A percentile compares a stretch with the other conserved stretches of the same genome.
These are phyloP conservation scores for Megamerina dolium DNA, from an alignment of 2,888 invertebrate genomes.

Conservation along the genomic window DNA sequence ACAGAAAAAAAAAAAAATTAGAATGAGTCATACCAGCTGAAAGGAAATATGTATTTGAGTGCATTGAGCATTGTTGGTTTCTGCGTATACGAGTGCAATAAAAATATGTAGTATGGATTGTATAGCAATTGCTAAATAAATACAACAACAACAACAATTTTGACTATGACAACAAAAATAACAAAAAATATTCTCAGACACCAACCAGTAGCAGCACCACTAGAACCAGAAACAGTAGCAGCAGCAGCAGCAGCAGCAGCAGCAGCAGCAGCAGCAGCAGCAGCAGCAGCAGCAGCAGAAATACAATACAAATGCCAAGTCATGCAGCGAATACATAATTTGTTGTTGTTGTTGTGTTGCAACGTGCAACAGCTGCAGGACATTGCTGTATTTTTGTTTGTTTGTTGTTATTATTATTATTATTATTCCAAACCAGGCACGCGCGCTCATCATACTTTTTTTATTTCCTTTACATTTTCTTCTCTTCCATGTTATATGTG, in stretches of 20 bases:
- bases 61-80: too few relatives aligned
- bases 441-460: background rate
- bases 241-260: background rate
- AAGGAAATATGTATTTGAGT: too few relatives aligned
- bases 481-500: background rate
- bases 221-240: background rate
- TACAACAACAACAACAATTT: too few relatives aligned
- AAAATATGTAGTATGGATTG: too few relatives aligned
- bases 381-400: background rate
- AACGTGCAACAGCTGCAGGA: conserved; percentile 3
- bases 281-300: conserved; percentile 1
- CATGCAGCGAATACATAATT: conserved; percentile 4
- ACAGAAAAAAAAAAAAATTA: too few relatives aligned
- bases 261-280: background rate
- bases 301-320: conserved; percentile 2
- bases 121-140: too few relatives aligned
- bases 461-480: background rate
- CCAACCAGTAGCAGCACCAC: too few relatives aligned
- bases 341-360: background rate
- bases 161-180: too few relatives aligned
- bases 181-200: too few relatives aligned
- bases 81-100: too few relatives aligned
- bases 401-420: too few relatives aligned
- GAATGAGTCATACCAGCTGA: too few relatives aligned
- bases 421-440: conserved; percentile 1